Conservation (phyloP, 2,888 invertebrate species). For the Stenurella melanura region DNA sequence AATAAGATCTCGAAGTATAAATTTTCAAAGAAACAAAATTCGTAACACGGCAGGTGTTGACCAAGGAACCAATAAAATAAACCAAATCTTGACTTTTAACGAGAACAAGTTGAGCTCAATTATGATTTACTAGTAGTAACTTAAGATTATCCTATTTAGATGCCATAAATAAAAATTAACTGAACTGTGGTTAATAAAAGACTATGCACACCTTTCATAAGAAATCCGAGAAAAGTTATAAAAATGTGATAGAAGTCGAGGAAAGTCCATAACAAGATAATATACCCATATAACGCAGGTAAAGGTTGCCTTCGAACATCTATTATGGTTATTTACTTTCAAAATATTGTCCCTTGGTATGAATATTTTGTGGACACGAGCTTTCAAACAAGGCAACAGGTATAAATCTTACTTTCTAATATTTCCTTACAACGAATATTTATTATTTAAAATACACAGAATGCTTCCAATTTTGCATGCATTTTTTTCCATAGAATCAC, state of each 20-base stretch:
- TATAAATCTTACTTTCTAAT: conserved; percentile 1
- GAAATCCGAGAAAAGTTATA: conserved; percentile 15
- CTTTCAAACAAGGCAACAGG: conserved; percentile 8
- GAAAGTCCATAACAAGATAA: not conserved
- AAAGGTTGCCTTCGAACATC: not conserved
- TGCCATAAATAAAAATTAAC: not conserved
- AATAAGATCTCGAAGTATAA: too few relatives aligned
- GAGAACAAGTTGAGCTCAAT: not conserved
- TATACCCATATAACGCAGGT: conserved; percentile 11
- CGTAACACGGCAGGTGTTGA: not conserved
- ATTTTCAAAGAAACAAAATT: too few relatives aligned
- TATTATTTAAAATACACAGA: not conserved
- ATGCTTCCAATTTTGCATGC: not conserved
- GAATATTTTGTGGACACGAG: conserved; percentile 5
- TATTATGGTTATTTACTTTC: not conserved
- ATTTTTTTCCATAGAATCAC: not conserved
- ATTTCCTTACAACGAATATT: not conserved
- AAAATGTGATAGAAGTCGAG: not conserved
- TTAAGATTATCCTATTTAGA: not conserved
- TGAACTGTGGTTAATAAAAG: not conserved
- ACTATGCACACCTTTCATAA: not conserved
- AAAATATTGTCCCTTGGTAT: conserved; percentile 23
- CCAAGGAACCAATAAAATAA: not conserved
- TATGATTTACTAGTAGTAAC: not conserved
- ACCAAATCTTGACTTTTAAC: conserved; percentile 4